These are phyloP conservation scores for Nothobranchius furzeri DNA, from an alignment of 2,113 vertebrate genomes.

Conservation along the genomic window DNA sequence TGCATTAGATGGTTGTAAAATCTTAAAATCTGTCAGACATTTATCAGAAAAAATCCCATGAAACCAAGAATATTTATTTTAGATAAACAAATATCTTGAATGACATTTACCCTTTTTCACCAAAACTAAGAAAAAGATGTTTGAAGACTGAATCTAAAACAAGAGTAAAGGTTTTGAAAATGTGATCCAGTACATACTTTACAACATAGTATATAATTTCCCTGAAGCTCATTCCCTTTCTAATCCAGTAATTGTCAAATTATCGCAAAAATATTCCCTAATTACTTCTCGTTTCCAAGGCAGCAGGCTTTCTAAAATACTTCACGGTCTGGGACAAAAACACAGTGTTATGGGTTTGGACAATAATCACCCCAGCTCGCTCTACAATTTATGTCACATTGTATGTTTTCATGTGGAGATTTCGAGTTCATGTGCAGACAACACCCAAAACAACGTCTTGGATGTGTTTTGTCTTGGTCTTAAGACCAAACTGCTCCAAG, in stretches of 20 bases:
- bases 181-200: not conserved
- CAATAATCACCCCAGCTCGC: slow-evolving; percentile 23
- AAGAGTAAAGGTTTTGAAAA: too few relatives aligned
- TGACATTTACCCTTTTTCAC: too few relatives aligned
- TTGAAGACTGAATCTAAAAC: too few relatives aligned
- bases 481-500: too few relatives aligned
- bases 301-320: slow-evolving; percentile 7
- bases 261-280: not conserved
- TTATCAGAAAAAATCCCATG: too few relatives aligned
- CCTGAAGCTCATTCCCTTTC: not conserved
- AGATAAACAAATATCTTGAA: too few relatives aligned
- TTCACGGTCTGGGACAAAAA: slow-evolving; percentile 21
- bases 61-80: too few relatives aligned
- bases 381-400: slow-evolving; percentile 15
- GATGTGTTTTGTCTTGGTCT: too few relatives aligned
- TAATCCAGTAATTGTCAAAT: not conserved
- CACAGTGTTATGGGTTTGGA: slow-evolving; percentile 14
- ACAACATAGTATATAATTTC: not conserved
- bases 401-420: slow-evolving; percentile 1
- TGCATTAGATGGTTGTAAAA: too few relatives aligned
- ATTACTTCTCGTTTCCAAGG: not conserved
- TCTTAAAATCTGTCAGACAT: too few relatives aligned
- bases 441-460: not conserved
- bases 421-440: too few relatives aligned
- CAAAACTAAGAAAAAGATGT: too few relatives aligned